Evolutionary conservation across 2,113 vertebrate species (phyloP), one percentile per base, ranked within the genome.

Genomic region (Bagarius yarrelli): DNA sequence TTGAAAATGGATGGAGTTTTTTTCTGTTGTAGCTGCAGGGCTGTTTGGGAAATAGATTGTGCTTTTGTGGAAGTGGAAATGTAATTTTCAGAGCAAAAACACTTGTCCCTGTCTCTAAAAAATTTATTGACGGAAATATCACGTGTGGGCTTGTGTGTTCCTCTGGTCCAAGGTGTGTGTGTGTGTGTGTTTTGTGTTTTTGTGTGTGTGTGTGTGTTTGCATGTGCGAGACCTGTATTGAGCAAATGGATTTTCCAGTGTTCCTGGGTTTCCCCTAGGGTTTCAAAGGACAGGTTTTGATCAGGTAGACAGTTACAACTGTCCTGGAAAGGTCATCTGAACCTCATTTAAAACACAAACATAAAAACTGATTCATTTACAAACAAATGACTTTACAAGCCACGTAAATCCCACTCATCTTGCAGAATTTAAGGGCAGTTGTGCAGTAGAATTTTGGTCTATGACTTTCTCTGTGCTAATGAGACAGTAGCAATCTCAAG

Each of bases 241-340:
- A 77, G 14, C 67, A 16, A 73, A 83, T 85, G 1, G 81, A 81
- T 83, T 85, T 83, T 66, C 32, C 61, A 19, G 59, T 67, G 21
- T 66, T 53, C 13, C 52, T 21, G 71, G 74, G 79, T 53, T 59
- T 64, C 19, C n/a, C 53, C 47, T 53, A 30, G 71, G 57, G 78
- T 64, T 77, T 73, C 60, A 76, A 60, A 53, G 81, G 80, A 71
- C 63, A 13, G 47, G n/a, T 57, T 71, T n/a, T 79, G 64, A 80
- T 67, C 74, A 44, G 34, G 25, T 23, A 30, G 34, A 72, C 57
- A 61, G 73, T 8, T 77, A 23, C 36, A 16, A 80, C 71, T 57
- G 70, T n/a, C 34, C 59, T 27, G 14, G 69, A 27, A 74, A 78
- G 67, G 70, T 75, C 25, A 83, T 23, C 66, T 25, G 67, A 66